Base-by-base conservation (phyloP, 2,888 invertebrate species). In the Caenorhabditis sp. region DNA sequence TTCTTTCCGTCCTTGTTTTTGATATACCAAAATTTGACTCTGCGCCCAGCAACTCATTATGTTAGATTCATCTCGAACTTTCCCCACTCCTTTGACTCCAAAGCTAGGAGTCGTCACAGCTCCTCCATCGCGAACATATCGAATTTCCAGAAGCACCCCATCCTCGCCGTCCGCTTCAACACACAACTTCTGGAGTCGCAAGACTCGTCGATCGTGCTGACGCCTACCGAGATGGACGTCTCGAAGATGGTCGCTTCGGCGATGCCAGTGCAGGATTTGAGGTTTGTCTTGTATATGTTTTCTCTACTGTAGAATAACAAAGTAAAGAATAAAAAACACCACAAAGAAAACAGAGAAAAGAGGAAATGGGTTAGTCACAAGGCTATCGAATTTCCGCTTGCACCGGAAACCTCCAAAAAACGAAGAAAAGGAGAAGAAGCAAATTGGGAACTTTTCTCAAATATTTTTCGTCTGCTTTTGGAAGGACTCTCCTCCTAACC, bases 211-310 rank as follows among this genome's bases (percentile, higher is more conserved):
- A 61, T 84, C 44, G 58, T 81, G 2, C 14, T 84, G 16, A 77
- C 80, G 24, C 22, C 61, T 4, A 68, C 66, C n/a, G 80, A 81
- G 56, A 84, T 84, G 76, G 84, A 84, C 61, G 73, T 84, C 14
- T 84, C 84, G 47, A 38, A 64, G 19, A n/a, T 80, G 31, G 49
- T 81, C n/a, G 47, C 76, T 12, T 68, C 76, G 49, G 49, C 77
- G 14, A 74, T 75, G 41, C 84, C 84, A 0, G 69, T 81, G 24
- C 80, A 84, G 58, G 84, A 84, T 69, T 77, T 84, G 64, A 84
- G 84, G 84, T 84, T n/a, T 19, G 41, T 77, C 47, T n/a, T 47
- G n/a, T n/a, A n/a, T n/a, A n/a, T n/a, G n/a, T n/a, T n/a, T n/a
- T n/a, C n/a, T n/a, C n/a, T n/a, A n/a, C n/a, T n/a, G 7, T 31